These are phyloP conservation scores for Erebia aethiops DNA, from an alignment of 2,888 invertebrate genomes.

Conservation along the genomic window DNA sequence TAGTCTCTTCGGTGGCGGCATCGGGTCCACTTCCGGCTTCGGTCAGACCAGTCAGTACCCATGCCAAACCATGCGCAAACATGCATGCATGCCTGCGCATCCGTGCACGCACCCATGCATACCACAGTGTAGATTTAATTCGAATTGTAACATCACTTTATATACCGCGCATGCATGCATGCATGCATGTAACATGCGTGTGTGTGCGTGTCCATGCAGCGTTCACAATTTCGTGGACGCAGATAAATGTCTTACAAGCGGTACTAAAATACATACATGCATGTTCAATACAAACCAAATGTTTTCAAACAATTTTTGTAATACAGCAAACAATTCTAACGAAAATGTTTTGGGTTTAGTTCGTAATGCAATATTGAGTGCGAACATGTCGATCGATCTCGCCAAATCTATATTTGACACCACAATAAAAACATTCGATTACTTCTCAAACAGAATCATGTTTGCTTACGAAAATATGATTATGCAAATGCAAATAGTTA, in stretches of 20 bases:
- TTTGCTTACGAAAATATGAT: background rate
- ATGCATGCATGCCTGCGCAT: background rate
- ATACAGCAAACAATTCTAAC: background rate
- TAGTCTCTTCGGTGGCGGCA: constrained; percentile 85
- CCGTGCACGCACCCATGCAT: constrained; percentile 15
- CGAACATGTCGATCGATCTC: background rate
- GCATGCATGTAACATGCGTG: background rate
- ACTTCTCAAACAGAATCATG: background rate
- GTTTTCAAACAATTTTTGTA: background rate
- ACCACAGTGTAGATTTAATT: constrained; percentile 3
- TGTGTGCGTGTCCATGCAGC: background rate
- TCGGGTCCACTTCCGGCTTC: constrained; percentile 80
- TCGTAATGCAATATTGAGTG: background rate
- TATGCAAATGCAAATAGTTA: background rate
- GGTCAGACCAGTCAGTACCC: constrained; percentile 74
- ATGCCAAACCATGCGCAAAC: constrained; percentile 5
- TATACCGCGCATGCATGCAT: constrained; percentile 13
- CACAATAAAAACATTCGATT: no score
- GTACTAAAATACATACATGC: constrained; percentile 8
- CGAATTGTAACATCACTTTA: background rate
- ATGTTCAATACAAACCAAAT: background rate
- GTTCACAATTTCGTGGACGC: background rate
- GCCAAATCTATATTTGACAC: background rate
- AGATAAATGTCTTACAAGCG: background rate
- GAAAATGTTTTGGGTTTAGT: background rate